phyloP scores from a whole-genome alignment of 2,113 vertebrate species.

The Microcebus lehilahytsara region DNA sequence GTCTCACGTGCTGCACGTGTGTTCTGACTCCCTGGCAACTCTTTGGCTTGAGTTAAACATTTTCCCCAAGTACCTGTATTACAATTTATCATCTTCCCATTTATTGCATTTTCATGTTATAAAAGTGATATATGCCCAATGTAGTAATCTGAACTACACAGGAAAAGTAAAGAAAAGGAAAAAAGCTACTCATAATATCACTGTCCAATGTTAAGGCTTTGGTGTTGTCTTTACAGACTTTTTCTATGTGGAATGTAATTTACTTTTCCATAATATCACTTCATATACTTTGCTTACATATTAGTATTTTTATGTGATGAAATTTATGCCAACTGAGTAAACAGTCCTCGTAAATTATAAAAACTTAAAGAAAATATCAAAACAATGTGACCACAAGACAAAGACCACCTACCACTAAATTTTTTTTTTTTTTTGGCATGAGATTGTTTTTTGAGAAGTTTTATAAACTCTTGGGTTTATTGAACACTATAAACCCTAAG shows the following conservation, averaged over 20 bases:
- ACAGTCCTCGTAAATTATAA: background rate
- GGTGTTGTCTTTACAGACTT: background rate
- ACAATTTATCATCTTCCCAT: background rate
- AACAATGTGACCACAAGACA: background rate
- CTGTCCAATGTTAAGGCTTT: background rate
- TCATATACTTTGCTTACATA: background rate
- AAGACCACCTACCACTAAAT: background rate
- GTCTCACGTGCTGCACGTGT: fast-evolving
- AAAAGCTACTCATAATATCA: background rate
- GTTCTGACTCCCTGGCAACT: background rate
- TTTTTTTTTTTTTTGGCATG: background rate
- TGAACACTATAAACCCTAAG: background rate
- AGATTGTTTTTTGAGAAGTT: constrained; percentile 21
- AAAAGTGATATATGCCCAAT: background rate
- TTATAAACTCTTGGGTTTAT: background rate
- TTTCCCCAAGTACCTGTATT: background rate
- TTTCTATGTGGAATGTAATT: background rate
- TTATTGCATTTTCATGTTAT: background rate
- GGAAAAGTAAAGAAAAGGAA: background rate
- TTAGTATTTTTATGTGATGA: constrained; percentile 26
- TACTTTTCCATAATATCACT: background rate
- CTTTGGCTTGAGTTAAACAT: background rate
- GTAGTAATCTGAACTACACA: background rate
- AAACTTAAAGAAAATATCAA: constrained; percentile 1
- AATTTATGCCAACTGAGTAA: constrained; percentile 28